phyloP scores from a whole-genome alignment of 2,888 invertebrate species.

The Oasisia sp. region DNA sequence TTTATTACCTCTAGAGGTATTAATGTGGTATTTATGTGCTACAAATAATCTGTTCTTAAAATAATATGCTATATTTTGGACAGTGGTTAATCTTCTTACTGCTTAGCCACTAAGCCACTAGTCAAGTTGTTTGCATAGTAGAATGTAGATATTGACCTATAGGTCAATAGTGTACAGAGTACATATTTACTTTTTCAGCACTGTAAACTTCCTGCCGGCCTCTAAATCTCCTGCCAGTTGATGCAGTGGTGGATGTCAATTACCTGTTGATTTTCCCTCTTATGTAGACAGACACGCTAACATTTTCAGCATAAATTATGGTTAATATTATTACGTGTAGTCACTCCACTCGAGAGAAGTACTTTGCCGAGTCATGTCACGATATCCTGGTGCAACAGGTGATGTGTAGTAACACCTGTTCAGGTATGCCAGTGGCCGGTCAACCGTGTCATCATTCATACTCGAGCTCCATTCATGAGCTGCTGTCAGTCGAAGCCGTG shows the following conservation, averaged over 20 bases:
- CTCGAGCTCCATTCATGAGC: neutral
- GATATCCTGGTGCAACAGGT: neutral
- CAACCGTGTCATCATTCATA: neutral
- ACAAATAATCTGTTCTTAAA: neutral
- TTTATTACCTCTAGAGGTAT: neutral
- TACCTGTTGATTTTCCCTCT: neutral
- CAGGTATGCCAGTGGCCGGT: neutral
- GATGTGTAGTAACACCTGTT: neutral
- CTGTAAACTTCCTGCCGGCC: neutral
- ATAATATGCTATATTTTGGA: conserved; percentile 3
- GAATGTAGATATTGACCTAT: neutral
- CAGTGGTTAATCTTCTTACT: neutral
- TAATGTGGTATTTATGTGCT: too few relatives aligned
- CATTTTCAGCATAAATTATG: neutral
- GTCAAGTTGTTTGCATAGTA: neutral
- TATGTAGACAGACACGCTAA: neutral
- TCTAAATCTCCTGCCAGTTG: neutral
- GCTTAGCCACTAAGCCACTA: neutral
- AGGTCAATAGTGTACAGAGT: neutral
- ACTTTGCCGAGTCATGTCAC: neutral
- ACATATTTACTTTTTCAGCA: neutral
- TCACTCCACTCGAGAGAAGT: neutral
- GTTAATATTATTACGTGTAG: neutral
- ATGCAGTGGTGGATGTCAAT: neutral
- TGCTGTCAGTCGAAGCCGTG: neutral